Evolutionary conservation across 2,113 vertebrate genomes (phyloP).

Genomic region (Oryctolagus cuniculus): DNA sequence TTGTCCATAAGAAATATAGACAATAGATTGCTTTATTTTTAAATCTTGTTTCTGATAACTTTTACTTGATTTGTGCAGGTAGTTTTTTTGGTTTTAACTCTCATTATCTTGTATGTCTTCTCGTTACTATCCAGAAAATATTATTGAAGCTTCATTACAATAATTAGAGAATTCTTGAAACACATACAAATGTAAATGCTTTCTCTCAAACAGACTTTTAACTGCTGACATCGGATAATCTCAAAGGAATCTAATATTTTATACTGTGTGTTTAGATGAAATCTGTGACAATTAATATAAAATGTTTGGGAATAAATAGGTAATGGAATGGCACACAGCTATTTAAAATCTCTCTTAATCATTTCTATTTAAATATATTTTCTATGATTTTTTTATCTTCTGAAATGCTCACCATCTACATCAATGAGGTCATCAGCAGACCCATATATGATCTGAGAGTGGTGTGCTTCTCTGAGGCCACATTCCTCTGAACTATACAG

Average conservation of each 20-base stretch:
- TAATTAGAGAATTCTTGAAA: slow-evolving; percentile 9
- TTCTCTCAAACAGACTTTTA: not conserved
- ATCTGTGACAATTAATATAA: not conserved
- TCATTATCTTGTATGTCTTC: not conserved
- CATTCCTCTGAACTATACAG: not conserved
- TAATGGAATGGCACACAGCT: not conserved
- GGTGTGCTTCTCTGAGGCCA: not conserved
- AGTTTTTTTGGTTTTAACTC: not conserved
- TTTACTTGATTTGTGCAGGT: slow-evolving; percentile 1
- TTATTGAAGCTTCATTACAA: not conserved
- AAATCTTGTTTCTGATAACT: not conserved
- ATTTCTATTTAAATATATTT: not conserved
- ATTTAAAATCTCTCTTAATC: not conserved
- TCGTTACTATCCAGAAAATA: slow-evolving; percentile 4
- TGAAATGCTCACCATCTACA: not conserved
- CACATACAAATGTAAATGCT: not conserved
- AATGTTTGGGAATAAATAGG: slow-evolving; percentile 7
- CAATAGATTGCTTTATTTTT: not conserved
- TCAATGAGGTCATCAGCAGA: not conserved
- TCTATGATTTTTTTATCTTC: not conserved
- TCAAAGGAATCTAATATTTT: slow-evolving; percentile 11
- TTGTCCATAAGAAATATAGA: not conserved
- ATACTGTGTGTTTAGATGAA: not conserved
- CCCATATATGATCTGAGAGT: not conserved
- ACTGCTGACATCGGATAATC: not conserved